Conservation (phyloP, 2,113 vertebrate species). For the Micronycteris hirsuta region DNA sequence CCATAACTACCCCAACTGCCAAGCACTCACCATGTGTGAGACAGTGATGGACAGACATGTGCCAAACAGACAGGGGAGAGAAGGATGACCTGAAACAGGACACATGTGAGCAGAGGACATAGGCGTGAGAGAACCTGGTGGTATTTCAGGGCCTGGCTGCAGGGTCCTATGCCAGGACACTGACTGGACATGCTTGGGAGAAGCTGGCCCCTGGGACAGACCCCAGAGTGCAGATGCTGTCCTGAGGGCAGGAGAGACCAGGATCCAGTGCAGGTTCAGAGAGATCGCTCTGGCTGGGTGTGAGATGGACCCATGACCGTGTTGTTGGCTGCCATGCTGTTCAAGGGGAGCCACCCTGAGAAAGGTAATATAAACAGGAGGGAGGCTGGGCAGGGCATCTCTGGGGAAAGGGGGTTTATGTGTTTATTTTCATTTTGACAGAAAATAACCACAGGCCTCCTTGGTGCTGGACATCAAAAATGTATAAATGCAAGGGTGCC, state of each 20-base stretch:
- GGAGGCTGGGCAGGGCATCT: neutral
- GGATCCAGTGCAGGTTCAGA: neutral
- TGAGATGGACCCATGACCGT: neutral
- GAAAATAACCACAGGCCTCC: neutral
- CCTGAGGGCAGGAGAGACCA: neutral
- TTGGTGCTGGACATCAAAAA: neutral
- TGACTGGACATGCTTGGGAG: neutral
- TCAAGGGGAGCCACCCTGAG: neutral
- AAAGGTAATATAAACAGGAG: neutral
- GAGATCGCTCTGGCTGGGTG: neutral
- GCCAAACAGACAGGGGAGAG: neutral
- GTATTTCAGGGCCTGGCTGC: neutral
- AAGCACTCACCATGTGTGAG: neutral
- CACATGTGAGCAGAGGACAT: neutral
- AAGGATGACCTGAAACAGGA: neutral
- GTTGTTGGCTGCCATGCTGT: neutral
- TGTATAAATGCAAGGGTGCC: neutral
- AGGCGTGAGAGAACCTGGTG: neutral
- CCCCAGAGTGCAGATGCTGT: accelerated
- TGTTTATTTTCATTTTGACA: neutral
- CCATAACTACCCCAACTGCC: neutral
- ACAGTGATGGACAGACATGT: neutral
- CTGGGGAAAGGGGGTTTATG: neutral
- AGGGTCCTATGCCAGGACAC: neutral
- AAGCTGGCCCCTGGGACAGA: neutral